Evolutionary conservation across 2,113 vertebrate species (phyloP).

Genomic region (Pongo pygmaeus): DNA sequence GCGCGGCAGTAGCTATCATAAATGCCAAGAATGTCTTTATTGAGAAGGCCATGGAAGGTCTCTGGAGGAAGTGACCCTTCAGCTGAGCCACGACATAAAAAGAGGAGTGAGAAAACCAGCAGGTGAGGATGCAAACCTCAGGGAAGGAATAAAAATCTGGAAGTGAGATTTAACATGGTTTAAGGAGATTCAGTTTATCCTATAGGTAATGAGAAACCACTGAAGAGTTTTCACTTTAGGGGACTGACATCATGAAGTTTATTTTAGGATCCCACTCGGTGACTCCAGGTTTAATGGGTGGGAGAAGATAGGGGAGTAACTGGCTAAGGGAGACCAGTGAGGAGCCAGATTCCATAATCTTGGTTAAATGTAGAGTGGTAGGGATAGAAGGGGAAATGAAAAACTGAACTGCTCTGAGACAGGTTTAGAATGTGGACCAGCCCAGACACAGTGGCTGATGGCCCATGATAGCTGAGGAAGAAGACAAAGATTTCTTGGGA

Average conservation of each 20-base stretch:
- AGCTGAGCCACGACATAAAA: background rate
- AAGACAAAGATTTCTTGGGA: background rate
- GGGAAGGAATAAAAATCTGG: background rate
- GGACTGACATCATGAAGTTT: too few relatives aligned
- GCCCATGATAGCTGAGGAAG: background rate
- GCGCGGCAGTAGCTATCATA: fast-evolving
- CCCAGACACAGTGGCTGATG: fast-evolving
- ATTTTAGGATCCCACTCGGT: too few relatives aligned
- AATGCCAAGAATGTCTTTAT: background rate
- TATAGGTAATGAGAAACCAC: background rate
- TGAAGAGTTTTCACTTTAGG: background rate
- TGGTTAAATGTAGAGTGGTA: fast-evolving
- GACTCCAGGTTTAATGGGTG: background rate
- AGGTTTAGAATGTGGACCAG: background rate
- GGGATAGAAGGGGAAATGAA: fast-evolving
- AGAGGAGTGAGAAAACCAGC: background rate
- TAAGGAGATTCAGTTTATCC: background rate
- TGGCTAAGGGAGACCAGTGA: background rate
- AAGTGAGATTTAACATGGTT: background rate
- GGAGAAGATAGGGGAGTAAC: background rate
- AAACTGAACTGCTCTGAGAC: too few relatives aligned
- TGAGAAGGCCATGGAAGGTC: background rate
- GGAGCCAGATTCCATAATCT: background rate
- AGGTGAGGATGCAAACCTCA: background rate
- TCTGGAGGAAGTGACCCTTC: too few relatives aligned